Conservation (phyloP, 2,888 invertebrate genomes). For the Drosophila pseudotakahashii region DNA sequence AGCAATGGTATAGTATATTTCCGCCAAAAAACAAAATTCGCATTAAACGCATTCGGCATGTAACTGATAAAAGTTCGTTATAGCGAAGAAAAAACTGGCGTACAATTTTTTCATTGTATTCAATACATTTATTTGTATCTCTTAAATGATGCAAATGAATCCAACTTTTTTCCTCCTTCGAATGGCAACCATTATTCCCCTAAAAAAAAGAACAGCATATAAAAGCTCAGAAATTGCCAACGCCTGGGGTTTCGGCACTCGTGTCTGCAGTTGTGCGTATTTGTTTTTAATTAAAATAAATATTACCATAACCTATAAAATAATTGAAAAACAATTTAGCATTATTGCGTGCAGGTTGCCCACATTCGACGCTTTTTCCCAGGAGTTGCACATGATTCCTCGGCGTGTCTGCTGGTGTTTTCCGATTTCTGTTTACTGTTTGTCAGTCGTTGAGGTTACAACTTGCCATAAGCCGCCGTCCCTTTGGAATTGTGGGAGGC, state of each 20-base stretch:
- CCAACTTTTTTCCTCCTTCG: slow-evolving; percentile 18
- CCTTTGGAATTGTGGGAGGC: slow-evolving; percentile 2
- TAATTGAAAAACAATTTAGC: slow-evolving; percentile 81
- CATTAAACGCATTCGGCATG: slow-evolving; percentile 15
- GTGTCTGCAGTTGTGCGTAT: slow-evolving; percentile 54
- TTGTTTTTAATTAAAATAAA: slow-evolving; percentile 82
- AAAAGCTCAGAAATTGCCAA: slow-evolving; percentile 17
- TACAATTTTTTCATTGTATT: slow-evolving; percentile 5
- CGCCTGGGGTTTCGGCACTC: slow-evolving; percentile 15
- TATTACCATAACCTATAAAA: slow-evolving; percentile 80
- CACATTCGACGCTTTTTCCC: slow-evolving; percentile 7
- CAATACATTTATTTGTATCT: slow-evolving; percentile 14
- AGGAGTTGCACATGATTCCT: slow-evolving; percentile 27
- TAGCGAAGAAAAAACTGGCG: slow-evolving; percentile 13
- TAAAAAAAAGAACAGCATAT: slow-evolving; percentile 13
- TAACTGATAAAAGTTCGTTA: slow-evolving; percentile 27
- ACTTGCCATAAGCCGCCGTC: slow-evolving; percentile 17
- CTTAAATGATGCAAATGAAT: slow-evolving; percentile 41
- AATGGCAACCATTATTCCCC: neutral
- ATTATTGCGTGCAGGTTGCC: slow-evolving; percentile 51
- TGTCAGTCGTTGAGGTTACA: slow-evolving; percentile 40
- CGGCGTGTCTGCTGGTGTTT: slow-evolving; percentile 17
- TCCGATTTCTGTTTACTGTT: slow-evolving; percentile 35
- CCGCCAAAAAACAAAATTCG: neutral
- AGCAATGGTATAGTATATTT: neutral